Conservation (phyloP, 53 echinoderm and acorn worm species). For the Paracentrotus lividus region DNA sequence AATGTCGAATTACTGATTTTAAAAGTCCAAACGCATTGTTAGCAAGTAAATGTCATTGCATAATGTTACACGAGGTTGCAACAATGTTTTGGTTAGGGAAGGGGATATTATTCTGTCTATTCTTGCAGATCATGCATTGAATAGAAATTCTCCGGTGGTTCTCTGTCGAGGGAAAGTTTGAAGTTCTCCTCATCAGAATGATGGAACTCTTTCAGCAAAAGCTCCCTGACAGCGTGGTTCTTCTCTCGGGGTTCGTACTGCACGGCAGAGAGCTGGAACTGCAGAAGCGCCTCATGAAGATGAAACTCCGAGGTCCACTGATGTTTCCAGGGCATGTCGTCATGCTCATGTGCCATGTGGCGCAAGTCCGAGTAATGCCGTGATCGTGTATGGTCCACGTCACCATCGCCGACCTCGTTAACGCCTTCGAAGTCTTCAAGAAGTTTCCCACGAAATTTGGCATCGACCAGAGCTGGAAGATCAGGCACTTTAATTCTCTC, state of each 20-base stretch:
- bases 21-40: neutral
- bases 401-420: neutral
- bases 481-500: neutral
- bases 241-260: slow-evolving; percentile 69
- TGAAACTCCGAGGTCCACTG: slow-evolving; percentile 71
- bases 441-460: slow-evolving; percentile 32
- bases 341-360: slow-evolving; percentile 59
- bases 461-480: neutral
- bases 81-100: neutral
- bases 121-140: neutral
- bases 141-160: slow-evolving; percentile 69
- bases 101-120: neutral
- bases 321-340: slow-evolving; percentile 48
- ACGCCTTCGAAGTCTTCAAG: slow-evolving; percentile 59
- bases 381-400: neutral
- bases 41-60: neutral
- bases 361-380: slow-evolving; percentile 69
- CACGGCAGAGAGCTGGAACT: slow-evolving; percentile 81
- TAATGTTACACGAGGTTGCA: neutral
- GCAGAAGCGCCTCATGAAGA: slow-evolving; percentile 78
- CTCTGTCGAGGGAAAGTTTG: slow-evolving; percentile 76
- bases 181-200: slow-evolving; percentile 77
- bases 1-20: neutral
- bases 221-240: slow-evolving; percentile 66
- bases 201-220: slow-evolving; percentile 70